Percentiles rank a stretch among this genome's conserved stretches.
Conservation (phyloP, 2,113 vertebrate genomes). For the Catharus minimus region DNA sequence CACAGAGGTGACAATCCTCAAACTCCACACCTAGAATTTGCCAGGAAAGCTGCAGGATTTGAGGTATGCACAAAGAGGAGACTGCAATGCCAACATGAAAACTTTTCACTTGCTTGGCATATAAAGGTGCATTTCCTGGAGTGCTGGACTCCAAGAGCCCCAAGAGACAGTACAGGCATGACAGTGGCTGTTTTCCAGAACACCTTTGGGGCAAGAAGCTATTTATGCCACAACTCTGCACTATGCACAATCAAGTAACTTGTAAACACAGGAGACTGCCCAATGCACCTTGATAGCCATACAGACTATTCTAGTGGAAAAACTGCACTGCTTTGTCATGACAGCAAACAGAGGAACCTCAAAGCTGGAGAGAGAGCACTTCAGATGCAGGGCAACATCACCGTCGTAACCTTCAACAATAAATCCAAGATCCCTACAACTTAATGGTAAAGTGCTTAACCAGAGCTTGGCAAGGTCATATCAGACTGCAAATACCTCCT, state of each 20-base stretch:
- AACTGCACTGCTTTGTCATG: not conserved
- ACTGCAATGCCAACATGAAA: not conserved
- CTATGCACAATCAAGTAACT: not conserved
- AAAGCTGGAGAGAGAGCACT: not conserved
- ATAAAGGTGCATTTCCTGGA: not conserved
- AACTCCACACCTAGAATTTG: not conserved
- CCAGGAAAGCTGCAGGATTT: not conserved
- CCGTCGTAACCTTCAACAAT: not conserved
- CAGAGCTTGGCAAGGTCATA: not conserved
- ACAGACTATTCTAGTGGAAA: not conserved
- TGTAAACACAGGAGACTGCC: not conserved
- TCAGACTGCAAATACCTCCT: not conserved
- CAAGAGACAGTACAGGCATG: not conserved
- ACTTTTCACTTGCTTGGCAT: not conserved
- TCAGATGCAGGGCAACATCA: not conserved
- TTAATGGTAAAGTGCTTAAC: conserved; percentile 21
- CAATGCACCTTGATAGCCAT: not conserved
- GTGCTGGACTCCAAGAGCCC: not conserved
- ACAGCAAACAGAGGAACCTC: not conserved
- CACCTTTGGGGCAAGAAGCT: not conserved
- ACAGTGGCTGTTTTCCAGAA: not conserved
- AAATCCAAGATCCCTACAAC: conserved; percentile 12
- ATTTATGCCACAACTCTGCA: not conserved
- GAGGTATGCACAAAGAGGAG: not conserved
- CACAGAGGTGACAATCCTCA: not conserved